Percentiles rank a stretch among this genome's conserved stretches.
Conservation (phyloP, 1,140 invertebrate species). For the Drosophila santomea region DNA sequence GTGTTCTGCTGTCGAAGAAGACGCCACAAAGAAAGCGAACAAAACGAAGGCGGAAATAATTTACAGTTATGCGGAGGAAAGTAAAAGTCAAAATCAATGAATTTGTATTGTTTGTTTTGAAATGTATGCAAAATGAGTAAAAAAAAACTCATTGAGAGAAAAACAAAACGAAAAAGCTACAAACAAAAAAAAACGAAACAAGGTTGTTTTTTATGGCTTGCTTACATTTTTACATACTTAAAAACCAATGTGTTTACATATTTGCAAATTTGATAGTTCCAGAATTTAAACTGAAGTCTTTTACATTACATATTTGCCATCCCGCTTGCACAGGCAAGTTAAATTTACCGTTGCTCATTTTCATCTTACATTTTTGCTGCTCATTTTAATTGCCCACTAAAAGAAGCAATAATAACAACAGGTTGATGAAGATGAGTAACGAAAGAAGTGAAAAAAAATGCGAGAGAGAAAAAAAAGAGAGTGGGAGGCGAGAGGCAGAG, state of each 20-base stretch:
- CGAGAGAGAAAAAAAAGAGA: slow-evolving; percentile 2
- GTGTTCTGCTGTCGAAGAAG: slow-evolving; percentile 32
- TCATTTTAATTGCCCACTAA: slow-evolving; percentile 33
- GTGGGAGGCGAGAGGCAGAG: slow-evolving; percentile 1
- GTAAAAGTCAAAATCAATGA: slow-evolving; percentile 77
- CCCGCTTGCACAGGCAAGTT: slow-evolving; percentile 9
- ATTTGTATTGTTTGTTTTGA: slow-evolving; percentile 41
- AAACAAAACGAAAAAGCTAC: neutral
- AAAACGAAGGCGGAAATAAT: slow-evolving; percentile 31
- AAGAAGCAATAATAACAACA: slow-evolving; percentile 21
- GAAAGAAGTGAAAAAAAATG: slow-evolving; percentile 29
- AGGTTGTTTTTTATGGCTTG: neutral
- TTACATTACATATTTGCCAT: slow-evolving; percentile 6
- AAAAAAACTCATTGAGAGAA: slow-evolving; percentile 1
- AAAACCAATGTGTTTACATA: neutral
- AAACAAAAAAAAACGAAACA: neutral
- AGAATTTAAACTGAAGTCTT: neutral
- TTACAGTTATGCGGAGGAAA: slow-evolving; percentile 55
- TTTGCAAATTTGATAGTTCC: neutral
- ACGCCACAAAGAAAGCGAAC: slow-evolving; percentile 44
- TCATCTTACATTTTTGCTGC: slow-evolving; percentile 14
- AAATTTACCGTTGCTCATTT: slow-evolving; percentile 37
- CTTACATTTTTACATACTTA: neutral
- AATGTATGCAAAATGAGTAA: slow-evolving; percentile 5
- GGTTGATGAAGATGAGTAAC: slow-evolving; percentile 28